phyloP scores from a whole-genome alignment of 2,888 invertebrate species.

The Stegophylla sp. region DNA sequence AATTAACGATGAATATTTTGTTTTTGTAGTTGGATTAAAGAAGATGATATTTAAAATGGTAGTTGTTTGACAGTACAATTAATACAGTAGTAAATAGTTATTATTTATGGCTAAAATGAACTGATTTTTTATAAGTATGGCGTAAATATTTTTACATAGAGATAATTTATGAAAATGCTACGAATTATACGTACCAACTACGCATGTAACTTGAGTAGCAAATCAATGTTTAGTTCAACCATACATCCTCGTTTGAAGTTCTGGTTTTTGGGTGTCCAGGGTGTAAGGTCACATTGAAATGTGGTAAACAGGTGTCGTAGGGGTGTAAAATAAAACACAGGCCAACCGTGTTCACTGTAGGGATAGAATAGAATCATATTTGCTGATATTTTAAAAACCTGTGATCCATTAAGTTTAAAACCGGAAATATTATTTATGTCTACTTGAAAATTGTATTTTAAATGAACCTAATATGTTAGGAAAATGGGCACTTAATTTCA shows the following conservation, averaged over 20 bases:
- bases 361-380: constrained; percentile 21
- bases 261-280: constrained; percentile 32
- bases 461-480: too few species aligned
- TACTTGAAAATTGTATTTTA: constrained; percentile 10
- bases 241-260: constrained; percentile 25
- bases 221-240: constrained; percentile 24
- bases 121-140: background rate
- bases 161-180: background rate
- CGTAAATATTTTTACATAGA: background rate
- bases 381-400: background rate
- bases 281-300: constrained; percentile 24
- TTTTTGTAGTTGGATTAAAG: too few species aligned
- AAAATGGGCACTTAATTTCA: too few species aligned
- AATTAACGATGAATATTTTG: too few species aligned
- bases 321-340: constrained; percentile 28
- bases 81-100: too few species aligned
- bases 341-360: background rate
- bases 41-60: too few species aligned
- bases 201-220: constrained; percentile 11
- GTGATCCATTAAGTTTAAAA: constrained; percentile 1
- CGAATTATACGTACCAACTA: background rate
- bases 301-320: constrained; percentile 43
- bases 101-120: background rate
- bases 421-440: constrained; percentile 20
- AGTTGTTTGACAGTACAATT: too few species aligned